Evolutionary conservation across 2,797 vertebrate genomes (phyloP), one percentile per base, ranked within the genome.

Genomic region (Florisuga fusca): DNA sequence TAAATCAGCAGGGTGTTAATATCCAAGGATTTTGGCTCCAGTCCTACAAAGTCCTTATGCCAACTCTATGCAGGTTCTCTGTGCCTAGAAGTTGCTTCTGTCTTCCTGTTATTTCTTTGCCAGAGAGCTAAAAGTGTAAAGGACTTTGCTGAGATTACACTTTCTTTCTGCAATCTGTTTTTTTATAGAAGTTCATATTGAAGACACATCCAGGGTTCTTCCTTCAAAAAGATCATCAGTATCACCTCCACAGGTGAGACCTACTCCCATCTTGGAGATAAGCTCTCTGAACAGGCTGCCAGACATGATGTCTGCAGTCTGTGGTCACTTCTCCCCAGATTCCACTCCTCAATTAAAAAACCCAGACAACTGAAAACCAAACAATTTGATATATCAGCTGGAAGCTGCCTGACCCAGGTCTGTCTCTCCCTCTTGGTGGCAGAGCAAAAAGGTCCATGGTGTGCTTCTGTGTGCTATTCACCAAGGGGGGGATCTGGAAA

Each of bases 1-100:
- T 85, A 85, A 93, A 84, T 86, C 87, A 94, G 82, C 79, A 81
- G 33, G 72, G 46, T 92, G 62, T 81, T 94, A 87, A 75, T 88
- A 81, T 62, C 58, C 69, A 51, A 85, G 76, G 66, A 81, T 81
- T 93, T 87, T 91, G 84, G 84, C 81, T 89, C 29, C 46, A 75
- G 50, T 86, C 50, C 46, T 85, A 36, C 51, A 34, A 82, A 79
- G 63, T 45, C 43, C 29, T 89, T 89, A 79, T 69, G 63, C 55
- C 38, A 90, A 1, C 13, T 82, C n/a, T 59, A 66, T 59, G 43
- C 41, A 59, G 72, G 38, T 76, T 94, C 91, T 85, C 55, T 84
- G 54, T 84, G 36, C 58, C 54, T 79, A 59, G 14, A 87, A 61
- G 59, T 73, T 68, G 33, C 43, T 53, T 46, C 12, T 78, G 78